Evolutionary conservation across 92 coral and sea anemone genomes (phyloP), one percentile per base, ranked within the genome.

Genomic region (Ricordea florida): DNA sequence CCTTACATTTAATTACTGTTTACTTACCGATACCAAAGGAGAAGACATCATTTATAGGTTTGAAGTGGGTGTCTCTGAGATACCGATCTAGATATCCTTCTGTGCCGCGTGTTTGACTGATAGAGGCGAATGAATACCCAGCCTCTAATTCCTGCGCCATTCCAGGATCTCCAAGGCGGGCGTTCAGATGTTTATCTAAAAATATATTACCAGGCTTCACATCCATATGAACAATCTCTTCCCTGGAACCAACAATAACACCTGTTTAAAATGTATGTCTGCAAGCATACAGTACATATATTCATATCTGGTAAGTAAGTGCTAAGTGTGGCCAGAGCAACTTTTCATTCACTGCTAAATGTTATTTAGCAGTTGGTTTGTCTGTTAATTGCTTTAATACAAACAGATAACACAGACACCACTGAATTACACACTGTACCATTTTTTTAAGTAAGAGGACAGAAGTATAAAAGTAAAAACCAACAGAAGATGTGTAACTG

Each of bases 141-240:
- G 22, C 1, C 4, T 41, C 49, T 18, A 69, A 38, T 44, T 69
- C 76, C 64, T 55, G 62, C 0, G 76, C 63, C 76, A 69, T 52
- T 24, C 76, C 76, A 11, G 76, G 25, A 14, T 69, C 76, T 36
- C 76, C 76, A 1, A 69, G 65, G 34, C 76, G 76, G 22, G 76
- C 76, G 15, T 69, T 69, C 20, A 69, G 34, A 10, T 51, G 26
- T 55, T 69, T 63, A 52, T 69, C 76, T 0, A 69, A 31, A 11
- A 69, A 55, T 21, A 69, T 52, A 14, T 69, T 69, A 24, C 76
- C 76, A 29, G 76, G 76, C 52, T 69, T 69, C 18, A 69, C 64
- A 55, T 69, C 76, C 76, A 69, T 69, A 32, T 69, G 76, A 25
- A 69, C 64, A 69, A 69, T 69, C 23, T 69, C 64, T 22, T 69